Evolutionary conservation across 2,797 vertebrate species (phyloP).

Genomic region (Gastrophryne carolinensis): DNA sequence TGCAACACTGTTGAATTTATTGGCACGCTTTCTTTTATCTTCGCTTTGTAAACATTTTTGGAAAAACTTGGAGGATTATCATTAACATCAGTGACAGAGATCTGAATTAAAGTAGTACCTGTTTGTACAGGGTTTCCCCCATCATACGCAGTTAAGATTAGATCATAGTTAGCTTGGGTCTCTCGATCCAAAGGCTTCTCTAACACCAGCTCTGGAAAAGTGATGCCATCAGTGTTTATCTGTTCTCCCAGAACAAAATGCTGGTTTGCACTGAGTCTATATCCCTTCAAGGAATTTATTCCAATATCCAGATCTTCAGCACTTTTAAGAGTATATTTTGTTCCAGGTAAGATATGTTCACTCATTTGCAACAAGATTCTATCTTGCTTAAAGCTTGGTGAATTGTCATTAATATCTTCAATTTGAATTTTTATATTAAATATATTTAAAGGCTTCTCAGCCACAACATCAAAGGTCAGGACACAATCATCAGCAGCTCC

Average conservation of each 20-base stretch:
- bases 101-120: slow-evolving; percentile 68
- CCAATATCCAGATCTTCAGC: slow-evolving; percentile 93
- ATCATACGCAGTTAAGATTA: slow-evolving; percentile 73
- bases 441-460: slow-evolving; percentile 75
- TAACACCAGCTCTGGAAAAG: slow-evolving; percentile 3
- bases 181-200: slow-evolving; percentile 20
- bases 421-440: slow-evolving; percentile 68
- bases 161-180: neutral
- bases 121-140: slow-evolving; percentile 73
- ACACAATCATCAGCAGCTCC: slow-evolving; percentile 63
- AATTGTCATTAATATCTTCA: slow-evolving; percentile 76
- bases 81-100: slow-evolving; percentile 74
- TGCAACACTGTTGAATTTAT: slow-evolving; percentile 52
- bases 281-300: slow-evolving; percentile 84
- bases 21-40: slow-evolving; percentile 64
- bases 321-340: slow-evolving; percentile 84
- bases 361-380: slow-evolving; percentile 75
- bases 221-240: neutral
- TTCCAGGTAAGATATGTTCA: slow-evolving; percentile 74
- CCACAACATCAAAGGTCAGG: slow-evolving; percentile 70
- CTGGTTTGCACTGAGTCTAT: slow-evolving; percentile 78
- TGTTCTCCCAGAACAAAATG: slow-evolving; percentile 58
- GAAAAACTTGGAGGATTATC: slow-evolving; percentile 79
- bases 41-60: slow-evolving; percentile 67
- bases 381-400: slow-evolving; percentile 75